Evolutionary conservation across 2,113 vertebrate species (phyloP).

Genomic region (Epinephelus moara): DNA sequence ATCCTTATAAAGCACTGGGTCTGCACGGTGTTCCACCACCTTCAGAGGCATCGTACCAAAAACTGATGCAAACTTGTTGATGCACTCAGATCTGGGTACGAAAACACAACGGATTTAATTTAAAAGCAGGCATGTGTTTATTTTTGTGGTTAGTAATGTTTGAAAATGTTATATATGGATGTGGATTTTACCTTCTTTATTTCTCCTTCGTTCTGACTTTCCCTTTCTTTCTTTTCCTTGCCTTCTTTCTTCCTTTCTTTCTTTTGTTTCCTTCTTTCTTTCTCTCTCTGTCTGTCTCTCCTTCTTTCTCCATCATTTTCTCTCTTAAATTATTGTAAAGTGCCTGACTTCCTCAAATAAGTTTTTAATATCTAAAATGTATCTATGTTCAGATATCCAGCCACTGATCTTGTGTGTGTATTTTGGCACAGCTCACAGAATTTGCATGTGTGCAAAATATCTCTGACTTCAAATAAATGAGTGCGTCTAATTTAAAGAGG

Average conservation of each 20-base stretch:
- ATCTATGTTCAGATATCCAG: not conserved
- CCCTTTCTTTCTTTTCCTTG: too few relatives aligned
- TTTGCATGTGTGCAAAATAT: not conserved
- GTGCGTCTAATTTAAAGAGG: not conserved
- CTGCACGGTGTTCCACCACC: constrained; percentile 97
- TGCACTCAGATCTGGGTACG: constrained; percentile 93
- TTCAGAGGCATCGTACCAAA: constrained; percentile 98
- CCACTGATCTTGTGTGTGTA: not conserved
- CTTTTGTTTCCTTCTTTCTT: too few relatives aligned
- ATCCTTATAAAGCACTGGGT: constrained; percentile 98
- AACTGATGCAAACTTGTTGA: constrained; percentile 98
- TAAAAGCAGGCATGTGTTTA: not conserved
- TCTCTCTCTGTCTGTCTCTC: too few relatives aligned
- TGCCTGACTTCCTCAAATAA: not conserved
- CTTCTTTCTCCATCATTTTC: too few relatives aligned
- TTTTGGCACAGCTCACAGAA: not conserved
- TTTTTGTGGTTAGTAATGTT: not conserved
- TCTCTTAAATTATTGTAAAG: not conserved
- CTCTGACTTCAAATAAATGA: not conserved
- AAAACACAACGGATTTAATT: constrained; percentile 15
- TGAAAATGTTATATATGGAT: not conserved
- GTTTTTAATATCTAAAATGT: not conserved
- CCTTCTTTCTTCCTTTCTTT: too few relatives aligned
- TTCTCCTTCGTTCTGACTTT: not conserved
- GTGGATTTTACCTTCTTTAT: not conserved